Evolutionary conservation across 2,113 vertebrate genomes (phyloP).

Genomic region (Erpornis zantholeuca): DNA sequence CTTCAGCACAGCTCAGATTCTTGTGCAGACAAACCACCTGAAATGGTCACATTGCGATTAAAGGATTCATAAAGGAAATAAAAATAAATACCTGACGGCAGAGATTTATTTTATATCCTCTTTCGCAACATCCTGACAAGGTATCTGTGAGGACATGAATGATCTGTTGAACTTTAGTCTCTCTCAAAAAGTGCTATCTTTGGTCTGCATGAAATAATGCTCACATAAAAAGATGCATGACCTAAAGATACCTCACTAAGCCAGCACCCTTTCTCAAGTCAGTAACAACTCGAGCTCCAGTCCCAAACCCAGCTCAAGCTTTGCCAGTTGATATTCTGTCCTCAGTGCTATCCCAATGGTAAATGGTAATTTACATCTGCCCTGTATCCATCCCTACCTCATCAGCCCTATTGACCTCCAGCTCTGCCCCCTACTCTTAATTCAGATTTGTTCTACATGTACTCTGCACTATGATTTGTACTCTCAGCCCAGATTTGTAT

Average conservation of each 20-base stretch:
- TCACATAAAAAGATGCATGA: background rate
- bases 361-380: background rate
- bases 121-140: background rate
- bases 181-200: background rate
- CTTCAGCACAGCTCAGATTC: background rate
- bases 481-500: background rate
- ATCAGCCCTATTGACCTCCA: background rate
- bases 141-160: background rate
- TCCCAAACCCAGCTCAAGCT: background rate
- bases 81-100: background rate
- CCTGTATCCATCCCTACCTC: background rate
- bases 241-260: background rate
- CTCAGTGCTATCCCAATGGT: background rate
- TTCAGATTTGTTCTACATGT: background rate
- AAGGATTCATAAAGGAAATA: background rate
- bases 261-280: background rate
- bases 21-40: background rate
- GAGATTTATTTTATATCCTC: background rate
- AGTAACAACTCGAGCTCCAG: background rate
- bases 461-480: background rate
- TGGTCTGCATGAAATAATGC: background rate
- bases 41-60: background rate
- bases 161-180: background rate
- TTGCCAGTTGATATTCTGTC: background rate
- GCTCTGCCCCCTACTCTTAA: background rate